These are phyloP conservation scores for Buphagus erythrorhynchus DNA, from an alignment of 2,797 vertebrate genomes.

Conservation along the genomic window DNA sequence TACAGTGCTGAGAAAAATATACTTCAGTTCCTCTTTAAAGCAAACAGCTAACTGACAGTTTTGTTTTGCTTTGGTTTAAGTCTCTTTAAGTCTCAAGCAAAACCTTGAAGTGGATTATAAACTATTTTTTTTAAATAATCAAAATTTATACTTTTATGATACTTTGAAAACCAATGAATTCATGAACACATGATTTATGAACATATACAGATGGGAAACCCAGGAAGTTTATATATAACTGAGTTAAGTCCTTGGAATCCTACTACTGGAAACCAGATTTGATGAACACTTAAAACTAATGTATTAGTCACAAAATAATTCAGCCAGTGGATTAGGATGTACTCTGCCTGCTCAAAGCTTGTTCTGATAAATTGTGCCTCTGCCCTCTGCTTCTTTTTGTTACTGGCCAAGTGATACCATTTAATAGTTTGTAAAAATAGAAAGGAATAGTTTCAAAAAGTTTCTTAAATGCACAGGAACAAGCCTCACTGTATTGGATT, in stretches of 20 bases:
- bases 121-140: neutral
- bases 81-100: neutral
- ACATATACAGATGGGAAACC: slow-evolving; percentile 15
- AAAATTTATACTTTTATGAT: neutral
- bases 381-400: neutral
- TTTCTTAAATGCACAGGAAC: neutral
- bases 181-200: neutral
- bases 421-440: neutral
- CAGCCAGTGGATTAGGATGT: slow-evolving; percentile 29
- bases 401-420: neutral
- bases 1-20: neutral
- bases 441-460: neutral
- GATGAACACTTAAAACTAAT: neutral
- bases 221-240: slow-evolving; percentile 13
- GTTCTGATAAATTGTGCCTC: neutral
- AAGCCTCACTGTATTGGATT: neutral
- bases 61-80: neutral
- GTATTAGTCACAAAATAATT: slow-evolving; percentile 43
- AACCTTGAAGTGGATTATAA: neutral
- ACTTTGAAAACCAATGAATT: neutral
- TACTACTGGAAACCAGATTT: slow-evolving; percentile 28
- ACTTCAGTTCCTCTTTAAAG: neutral
- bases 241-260: slow-evolving; percentile 41
- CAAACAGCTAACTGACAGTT: neutral
- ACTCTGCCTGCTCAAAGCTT: neutral